Evolutionary conservation across 1,140 invertebrate species (phyloP).

Genomic region (Calliphora vicina): DNA sequence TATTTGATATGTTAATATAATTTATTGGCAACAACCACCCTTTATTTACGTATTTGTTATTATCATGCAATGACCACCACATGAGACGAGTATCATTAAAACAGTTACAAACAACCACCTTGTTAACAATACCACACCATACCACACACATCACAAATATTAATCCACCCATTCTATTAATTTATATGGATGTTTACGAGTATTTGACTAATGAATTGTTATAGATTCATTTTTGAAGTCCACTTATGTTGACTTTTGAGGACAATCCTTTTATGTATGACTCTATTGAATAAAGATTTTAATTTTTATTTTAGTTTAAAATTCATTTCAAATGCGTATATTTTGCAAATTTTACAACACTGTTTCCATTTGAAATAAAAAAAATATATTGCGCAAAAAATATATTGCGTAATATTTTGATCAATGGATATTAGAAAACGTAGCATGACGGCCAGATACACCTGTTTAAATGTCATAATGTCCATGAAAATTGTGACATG

Average conservation of each 20-base stretch:
- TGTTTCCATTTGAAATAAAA: background rate
- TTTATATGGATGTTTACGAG: background rate
- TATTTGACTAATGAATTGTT: constrained; percentile 28
- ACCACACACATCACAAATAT: too few species aligned
- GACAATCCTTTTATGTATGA: constrained; percentile 30
- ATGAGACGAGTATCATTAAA: constrained; percentile 14
- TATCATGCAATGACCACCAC: constrained; percentile 17
- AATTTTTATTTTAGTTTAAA: background rate
- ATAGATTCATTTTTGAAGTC: constrained; percentile 22
- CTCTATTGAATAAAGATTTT: background rate
- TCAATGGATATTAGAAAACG: too few species aligned
- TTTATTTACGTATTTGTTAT: background rate
- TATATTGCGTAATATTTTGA: too few species aligned
- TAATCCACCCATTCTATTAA: background rate
- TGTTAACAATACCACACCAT: background rate
- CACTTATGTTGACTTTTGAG: constrained; percentile 34
- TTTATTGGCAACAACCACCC: constrained; percentile 17
- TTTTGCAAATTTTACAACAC: background rate
- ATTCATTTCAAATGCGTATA: background rate
- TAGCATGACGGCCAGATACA: too few species aligned
- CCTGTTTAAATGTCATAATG: too few species aligned
- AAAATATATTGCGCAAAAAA: too few species aligned
- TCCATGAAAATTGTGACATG: too few species aligned
- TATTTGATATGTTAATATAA: constrained; percentile 31
- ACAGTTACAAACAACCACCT: background rate